Evolutionary conservation across 2,888 invertebrate genomes (phyloP).

Genomic region (Cynaeus angustus): DNA sequence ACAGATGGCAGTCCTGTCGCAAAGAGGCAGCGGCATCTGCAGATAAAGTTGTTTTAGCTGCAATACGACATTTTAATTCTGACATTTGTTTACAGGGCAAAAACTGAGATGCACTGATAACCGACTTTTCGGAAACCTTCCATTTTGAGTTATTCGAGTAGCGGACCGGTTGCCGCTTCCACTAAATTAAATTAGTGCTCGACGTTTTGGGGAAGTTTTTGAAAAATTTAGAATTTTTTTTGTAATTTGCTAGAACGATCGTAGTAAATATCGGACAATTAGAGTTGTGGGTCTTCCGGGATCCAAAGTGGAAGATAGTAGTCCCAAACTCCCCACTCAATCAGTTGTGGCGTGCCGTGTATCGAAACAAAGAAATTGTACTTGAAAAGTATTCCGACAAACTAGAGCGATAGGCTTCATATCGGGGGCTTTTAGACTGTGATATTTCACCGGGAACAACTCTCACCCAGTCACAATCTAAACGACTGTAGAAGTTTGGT

Average conservation of each 20-base stretch:
- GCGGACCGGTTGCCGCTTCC: too few relatives aligned
- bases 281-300: slow-evolving; percentile 64
- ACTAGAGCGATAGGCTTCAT: slow-evolving; percentile 69
- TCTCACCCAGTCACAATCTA: slow-evolving; percentile 70
- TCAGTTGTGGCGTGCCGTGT: slow-evolving; percentile 69
- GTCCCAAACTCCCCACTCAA: slow-evolving; percentile 71
- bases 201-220: too few relatives aligned
- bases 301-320: slow-evolving; percentile 60
- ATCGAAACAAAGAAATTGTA: slow-evolving; percentile 71
- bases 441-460: slow-evolving; percentile 64
- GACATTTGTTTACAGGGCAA: slow-evolving; percentile 66
- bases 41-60: slow-evolving; percentile 70
- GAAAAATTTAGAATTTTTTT: too few relatives aligned
- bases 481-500: slow-evolving; percentile 79
- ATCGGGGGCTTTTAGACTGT: slow-evolving; percentile 67
- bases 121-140: too few relatives aligned
- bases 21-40: slow-evolving; percentile 68
- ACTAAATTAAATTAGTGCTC: too few relatives aligned
- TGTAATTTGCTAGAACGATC: too few relatives aligned
- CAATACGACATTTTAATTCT: slow-evolving; percentile 69
- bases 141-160: too few relatives aligned
- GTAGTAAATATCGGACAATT: slow-evolving; percentile 66
- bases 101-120: slow-evolving; percentile 50
- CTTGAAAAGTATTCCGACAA: slow-evolving; percentile 70
- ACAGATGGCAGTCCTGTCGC: slow-evolving; percentile 70